These are phyloP conservation scores for Cryptocephalus primarius DNA, from an alignment of 2,888 invertebrate species.

Conservation along the genomic window DNA sequence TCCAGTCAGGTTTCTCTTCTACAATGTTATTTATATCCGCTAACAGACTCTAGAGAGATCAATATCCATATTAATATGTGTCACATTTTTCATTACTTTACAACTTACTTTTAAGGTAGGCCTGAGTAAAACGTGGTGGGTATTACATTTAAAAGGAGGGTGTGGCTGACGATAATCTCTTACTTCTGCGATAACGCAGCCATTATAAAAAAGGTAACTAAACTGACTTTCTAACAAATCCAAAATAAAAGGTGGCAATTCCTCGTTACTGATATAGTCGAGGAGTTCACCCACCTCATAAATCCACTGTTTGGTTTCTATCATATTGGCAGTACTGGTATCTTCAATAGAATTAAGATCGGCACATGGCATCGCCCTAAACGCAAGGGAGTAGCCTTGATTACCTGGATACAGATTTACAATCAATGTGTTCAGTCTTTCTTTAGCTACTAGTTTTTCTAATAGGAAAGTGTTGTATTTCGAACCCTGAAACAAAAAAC, in stretches of 20 bases:
- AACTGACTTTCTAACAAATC: conserved; percentile 75
- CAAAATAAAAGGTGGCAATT: conserved; percentile 76
- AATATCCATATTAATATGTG: not conserved
- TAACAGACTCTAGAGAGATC: conserved; percentile 25
- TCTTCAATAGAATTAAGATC: conserved; percentile 33
- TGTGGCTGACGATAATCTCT: conserved; percentile 78
- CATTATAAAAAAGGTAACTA: conserved; percentile 80
- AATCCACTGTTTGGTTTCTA: conserved; percentile 72
- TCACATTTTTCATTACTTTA: not conserved
- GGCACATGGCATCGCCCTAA: conserved; percentile 28
- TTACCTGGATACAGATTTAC: conserved; percentile 86
- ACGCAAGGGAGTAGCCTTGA: conserved; percentile 69
- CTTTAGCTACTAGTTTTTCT: conserved; percentile 73
- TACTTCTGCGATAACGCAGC: conserved; percentile 85
- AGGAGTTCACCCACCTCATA: conserved; percentile 84
- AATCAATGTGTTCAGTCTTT: conserved; percentile 80
- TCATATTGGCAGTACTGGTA: conserved; percentile 50
- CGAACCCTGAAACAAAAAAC: conserved; percentile 37
- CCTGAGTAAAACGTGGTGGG: conserved; percentile 76
- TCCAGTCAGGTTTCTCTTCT: conserved; percentile 45
- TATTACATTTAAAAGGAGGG: conserved; percentile 66
- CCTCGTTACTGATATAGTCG: conserved; percentile 59
- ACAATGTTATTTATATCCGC: conserved; percentile 29
- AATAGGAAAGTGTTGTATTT: conserved; percentile 61
- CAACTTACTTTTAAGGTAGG: conserved; percentile 70